Conservation (phyloP, 1,140 invertebrate genomes). For the Hylyphantes graminicola region DNA sequence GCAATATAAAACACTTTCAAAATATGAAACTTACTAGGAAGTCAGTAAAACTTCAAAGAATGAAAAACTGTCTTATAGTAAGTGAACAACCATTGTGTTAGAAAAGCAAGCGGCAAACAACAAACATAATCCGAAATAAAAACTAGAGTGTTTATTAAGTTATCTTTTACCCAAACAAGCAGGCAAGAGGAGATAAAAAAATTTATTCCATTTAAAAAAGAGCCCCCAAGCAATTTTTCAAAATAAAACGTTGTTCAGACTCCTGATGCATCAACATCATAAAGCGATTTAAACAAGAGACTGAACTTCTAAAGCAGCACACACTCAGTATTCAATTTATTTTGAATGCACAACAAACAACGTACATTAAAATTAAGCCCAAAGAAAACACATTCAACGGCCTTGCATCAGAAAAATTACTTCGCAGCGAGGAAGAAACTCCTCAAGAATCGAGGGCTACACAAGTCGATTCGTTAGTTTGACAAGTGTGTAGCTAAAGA, state of each 20-base stretch:
- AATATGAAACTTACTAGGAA: too few species aligned
- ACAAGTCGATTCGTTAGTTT: too few species aligned
- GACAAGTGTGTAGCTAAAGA: too few species aligned
- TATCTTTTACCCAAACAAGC: not conserved
- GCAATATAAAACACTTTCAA: too few species aligned
- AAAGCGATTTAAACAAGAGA: conserved; percentile 3
- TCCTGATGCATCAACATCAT: conserved; percentile 10
- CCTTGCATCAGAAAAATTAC: conserved; percentile 11
- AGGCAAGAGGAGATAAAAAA: not conserved
- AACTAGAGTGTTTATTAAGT: too few species aligned
- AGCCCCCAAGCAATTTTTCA: not conserved
- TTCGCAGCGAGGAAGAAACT: not conserved
- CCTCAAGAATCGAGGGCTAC: too few species aligned
- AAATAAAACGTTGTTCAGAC: not conserved
- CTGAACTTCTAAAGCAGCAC: not conserved
- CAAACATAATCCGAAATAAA: too few species aligned
- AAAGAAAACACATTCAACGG: not conserved
- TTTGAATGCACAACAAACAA: not conserved
- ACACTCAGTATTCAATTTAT: conserved; percentile 24
- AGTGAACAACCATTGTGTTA: too few species aligned
- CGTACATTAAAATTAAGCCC: conserved; percentile 22
- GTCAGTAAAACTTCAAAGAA: too few species aligned
- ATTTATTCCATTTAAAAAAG: conserved; percentile 15
- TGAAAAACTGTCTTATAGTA: too few species aligned
- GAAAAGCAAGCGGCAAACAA: too few species aligned